These are phyloP conservation scores for Scortum barcoo DNA, from an alignment of 2,113 vertebrate species.

Conservation along the genomic window DNA sequence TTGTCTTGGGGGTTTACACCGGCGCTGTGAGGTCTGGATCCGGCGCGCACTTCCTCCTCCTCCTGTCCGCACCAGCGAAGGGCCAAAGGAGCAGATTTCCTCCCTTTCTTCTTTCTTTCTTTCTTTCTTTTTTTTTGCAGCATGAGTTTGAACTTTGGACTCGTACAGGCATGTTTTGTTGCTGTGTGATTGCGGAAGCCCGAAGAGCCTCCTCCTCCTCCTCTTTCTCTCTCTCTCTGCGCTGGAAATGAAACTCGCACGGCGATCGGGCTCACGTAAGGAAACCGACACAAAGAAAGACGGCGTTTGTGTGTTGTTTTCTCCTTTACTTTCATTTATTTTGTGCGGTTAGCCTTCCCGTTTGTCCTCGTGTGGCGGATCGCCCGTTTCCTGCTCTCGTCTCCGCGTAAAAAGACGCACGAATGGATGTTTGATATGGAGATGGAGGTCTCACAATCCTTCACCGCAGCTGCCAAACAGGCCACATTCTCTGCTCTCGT, in stretches of 20 bases:
- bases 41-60: conserved; percentile 12
- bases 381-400: conserved; percentile 1
- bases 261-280: conserved; percentile 59
- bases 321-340: accelerated
- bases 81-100: neutral
- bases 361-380: neutral
- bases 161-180: neutral
- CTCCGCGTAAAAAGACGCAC: neutral
- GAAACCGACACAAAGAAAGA: neutral
- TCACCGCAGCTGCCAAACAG: neutral
- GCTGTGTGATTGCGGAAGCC: conserved; percentile 52
- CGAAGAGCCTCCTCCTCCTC: neutral
- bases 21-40: neutral
- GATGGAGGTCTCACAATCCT: neutral
- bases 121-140: no score
- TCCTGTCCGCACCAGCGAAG: neutral
- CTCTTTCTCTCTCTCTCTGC: no score
- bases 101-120: no score
- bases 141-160: conserved; percentile 48
- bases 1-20: conserved; percentile 28
- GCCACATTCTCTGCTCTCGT: neutral
- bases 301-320: no score
- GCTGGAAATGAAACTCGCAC: conserved; percentile 63
- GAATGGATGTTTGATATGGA: neutral
- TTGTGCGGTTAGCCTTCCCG: no score